Evolutionary conservation across 2,888 invertebrate species (phyloP).

Genomic region (Adelognathus sp.): DNA sequence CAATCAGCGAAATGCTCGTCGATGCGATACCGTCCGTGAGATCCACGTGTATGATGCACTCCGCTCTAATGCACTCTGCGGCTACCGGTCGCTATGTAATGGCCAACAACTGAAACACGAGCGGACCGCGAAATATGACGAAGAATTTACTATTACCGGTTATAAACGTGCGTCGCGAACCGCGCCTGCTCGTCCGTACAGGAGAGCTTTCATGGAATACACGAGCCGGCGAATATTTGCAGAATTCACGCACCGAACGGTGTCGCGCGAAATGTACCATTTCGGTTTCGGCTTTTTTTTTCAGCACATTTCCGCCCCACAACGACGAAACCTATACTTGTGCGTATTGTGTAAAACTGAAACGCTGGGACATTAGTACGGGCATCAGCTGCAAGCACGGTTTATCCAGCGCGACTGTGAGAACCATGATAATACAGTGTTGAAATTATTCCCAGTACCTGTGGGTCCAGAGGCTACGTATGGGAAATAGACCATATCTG

Average conservation of each 20-base stretch:
- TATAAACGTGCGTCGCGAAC: slow-evolving; percentile 15
- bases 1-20: slow-evolving; percentile 50
- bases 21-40: slow-evolving; percentile 16
- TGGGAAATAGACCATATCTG: background rate
- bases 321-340: background rate
- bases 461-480: background rate
- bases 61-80: slow-evolving; percentile 69
- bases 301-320: background rate
- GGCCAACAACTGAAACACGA: slow-evolving; percentile 35
- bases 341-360: background rate
- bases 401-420: background rate
- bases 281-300: background rate
- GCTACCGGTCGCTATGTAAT: slow-evolving; percentile 30
- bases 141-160: background rate
- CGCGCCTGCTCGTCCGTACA: background rate
- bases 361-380: background rate
- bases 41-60: slow-evolving; percentile 63
- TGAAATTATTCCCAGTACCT: background rate
- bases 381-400: background rate
- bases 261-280: background rate
- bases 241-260: slow-evolving; percentile 1
- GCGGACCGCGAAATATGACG: slow-evolving; percentile 25
- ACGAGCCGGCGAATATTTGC: slow-evolving; percentile 9
- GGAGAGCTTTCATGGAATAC: background rate
- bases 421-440: background rate